These are phyloP conservation scores for Tromatobia lineatoria DNA, from an alignment of 2,888 invertebrate species.

Conservation along the genomic window DNA sequence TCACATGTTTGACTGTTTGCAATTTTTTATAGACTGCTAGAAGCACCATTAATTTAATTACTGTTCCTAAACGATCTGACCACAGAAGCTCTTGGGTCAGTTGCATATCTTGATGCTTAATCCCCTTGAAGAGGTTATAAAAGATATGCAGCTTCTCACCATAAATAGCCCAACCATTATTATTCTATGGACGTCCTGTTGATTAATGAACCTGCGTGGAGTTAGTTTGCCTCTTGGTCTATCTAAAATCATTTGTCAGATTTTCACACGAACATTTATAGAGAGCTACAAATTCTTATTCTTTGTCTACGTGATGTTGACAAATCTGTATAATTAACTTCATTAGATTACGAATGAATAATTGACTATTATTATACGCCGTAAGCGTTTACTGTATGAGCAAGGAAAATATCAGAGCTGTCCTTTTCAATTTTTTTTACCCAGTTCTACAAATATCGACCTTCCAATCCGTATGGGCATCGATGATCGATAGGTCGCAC, in stretches of 20 bases:
- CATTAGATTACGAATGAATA: neutral
- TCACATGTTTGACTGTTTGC: no score
- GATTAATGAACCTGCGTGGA: conserved; percentile 52
- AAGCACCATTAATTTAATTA: conserved; percentile 46
- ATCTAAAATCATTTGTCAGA: conserved; percentile 55
- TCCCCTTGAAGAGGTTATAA: conserved; percentile 20
- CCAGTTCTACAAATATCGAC: conserved; percentile 9
- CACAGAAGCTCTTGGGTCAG: conserved; percentile 46
- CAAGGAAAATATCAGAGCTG: neutral
- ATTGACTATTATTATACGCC: neutral
- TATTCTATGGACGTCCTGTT: conserved; percentile 64
- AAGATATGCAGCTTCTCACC: no score
- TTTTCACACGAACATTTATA: conserved; percentile 32
- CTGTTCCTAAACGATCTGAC: conserved; percentile 41
- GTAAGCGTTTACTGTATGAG: neutral
- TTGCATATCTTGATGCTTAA: conserved; percentile 57
- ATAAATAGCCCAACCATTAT: conserved; percentile 58
- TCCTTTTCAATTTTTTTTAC: neutral
- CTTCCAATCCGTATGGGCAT: neutral
- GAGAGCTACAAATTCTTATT: conserved; percentile 1
- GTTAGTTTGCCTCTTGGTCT: conserved; percentile 13
- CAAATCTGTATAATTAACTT: neutral
- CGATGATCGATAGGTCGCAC: conserved; percentile 52
- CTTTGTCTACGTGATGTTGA: neutral
- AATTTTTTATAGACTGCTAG: neutral